Base-by-base conservation (phyloP, 2,797 vertebrate genomes). In the Harpagifer antarcticus region DNA sequence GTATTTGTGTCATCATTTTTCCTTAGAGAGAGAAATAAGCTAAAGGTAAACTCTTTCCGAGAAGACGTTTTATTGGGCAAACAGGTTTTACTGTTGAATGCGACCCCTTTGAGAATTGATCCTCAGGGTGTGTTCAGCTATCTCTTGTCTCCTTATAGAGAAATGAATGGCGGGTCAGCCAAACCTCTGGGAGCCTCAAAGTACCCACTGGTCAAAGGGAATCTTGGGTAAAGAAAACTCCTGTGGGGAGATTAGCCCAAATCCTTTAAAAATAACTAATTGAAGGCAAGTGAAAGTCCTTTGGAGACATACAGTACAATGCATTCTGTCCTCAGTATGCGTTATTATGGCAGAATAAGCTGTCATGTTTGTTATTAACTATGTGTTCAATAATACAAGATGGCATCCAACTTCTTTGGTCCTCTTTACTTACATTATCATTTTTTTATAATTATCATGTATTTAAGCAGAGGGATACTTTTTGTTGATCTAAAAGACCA, bases 91-190 rank as follows among this genome's bases (percentile, higher is more conserved):
- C 65, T 42, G 50, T 40, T 77, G 61, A 78, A 48, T 3, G 9
- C 23, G 37, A 79, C 72, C 42, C 76, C 64, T 53, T n/a, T 62
- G 78, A 81, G 71, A 59, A 79, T 68, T 53, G 68, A 73, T 78
- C 80, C 67, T 85, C 16, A 6, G 78, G 86, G 77, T 59, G 74
- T 76, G 81, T 58, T 76, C 68, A 68, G 63, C 31, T 42, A 63
- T 76, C 57, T 56, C 70, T 57, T 68, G 63, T 77, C 62, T 77
- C 68, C 67, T 60, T 62, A 74, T 53, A 44, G 76, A 66, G 61
- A 70, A 84, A 79, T 2, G 1, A 81, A 80, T 78, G 68, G 56
- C 68, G 82, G 57, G 69, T 87, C 83, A 81, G 71, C 65, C 65
- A 79, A 73, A 69, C 66, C 64, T 66, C 56, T 42, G 10, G 16